Base-by-base conservation (phyloP, 2,888 invertebrate genomes). In the Oeneis ivallda region DNA sequence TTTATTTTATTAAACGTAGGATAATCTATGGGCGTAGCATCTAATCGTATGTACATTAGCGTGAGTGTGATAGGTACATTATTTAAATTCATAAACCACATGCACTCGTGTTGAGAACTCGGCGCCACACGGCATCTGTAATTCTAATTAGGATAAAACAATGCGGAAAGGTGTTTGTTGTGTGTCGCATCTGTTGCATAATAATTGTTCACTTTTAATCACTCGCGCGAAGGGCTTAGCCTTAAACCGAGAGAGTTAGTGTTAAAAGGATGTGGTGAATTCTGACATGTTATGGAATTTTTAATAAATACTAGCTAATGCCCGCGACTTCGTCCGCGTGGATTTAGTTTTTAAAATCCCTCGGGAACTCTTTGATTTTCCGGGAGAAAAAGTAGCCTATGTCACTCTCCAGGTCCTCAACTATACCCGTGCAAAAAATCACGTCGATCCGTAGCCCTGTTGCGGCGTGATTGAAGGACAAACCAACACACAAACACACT, bases 111-210 rank as follows among this genome's bases (percentile, higher is more conserved):
- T 54, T 54, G 37, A 17, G 15, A 54, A 54, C 54, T 54, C 54
- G 39, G 17, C 54, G 37, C 37, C 54, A 15, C 15, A n/a, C 53
- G 9, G 5, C 54, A 54, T 54, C 54, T 54, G 54, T 39, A 39
- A 54, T 39, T 54, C 54, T 54, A 54, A 54, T 54, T 54, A 54
- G 54, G 54, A 54, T 39, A 39, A 17, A 54, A 54, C 54, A 54
- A 54, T 37, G 54, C 54, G 37, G 32, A 37, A 34, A 32, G 37
- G 37, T 54, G 54, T 54, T 37, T 37, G 54, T 54, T 54, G n/a
- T 52, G 54, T 39, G 54, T 11, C 39, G 54, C 37, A 5, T 17
- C 17, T 47, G 47, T 15, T 47, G 47, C 17, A 17, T 15, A 54
- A 37, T 54, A 54, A 54, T 54, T 54, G 39, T 54, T 39, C 37